Base-by-base conservation (phyloP, 92 coral and sea anemone species). In the Zoanthus gigantus region DNA sequence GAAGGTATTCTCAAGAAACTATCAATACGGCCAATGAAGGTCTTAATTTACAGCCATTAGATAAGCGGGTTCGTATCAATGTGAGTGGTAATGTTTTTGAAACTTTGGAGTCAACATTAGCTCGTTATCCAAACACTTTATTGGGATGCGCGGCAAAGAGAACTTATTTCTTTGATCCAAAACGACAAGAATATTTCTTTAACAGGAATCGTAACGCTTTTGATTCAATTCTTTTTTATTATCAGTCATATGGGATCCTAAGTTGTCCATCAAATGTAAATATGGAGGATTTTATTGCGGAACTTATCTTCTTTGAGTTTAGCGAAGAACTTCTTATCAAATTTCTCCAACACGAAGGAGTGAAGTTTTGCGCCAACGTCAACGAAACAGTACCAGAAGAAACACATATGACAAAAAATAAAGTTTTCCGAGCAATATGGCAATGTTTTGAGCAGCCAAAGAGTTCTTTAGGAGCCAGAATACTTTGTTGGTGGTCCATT, bases 151-250 rank as follows among this genome's bases (percentile, higher is more conserved):
- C 92, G 9, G 87, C 78, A 42, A 93, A 92, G 80, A 89, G 98
- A 56, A 78, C 46, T 15, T 79, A 88, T 57, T 96, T 92, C 79
- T 96, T 85, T 88, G 98, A 96, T 71, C 73, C 90, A 37, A 80
- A 23, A 18, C 81, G 93, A 31, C 87, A 93, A 8, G 98, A 96
- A 52, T 96, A 95, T 76, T 94, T 93, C 76, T 95, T 96, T 83
- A 90, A 95, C 67, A 92, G 99, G 56, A 93, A 96, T 66, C 95
- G 96, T 10, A 93, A 92, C 61, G 99, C 98, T 1, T 96, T 96
- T 45, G 99, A 96, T 72, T 95, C 98, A 1, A 96, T 96, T 74
- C 90, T 96, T 10, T 96, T 96, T 88, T 96, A 93, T 76, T 96
- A 96, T 65, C 99, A 96, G 69, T 96, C 99, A 9, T 61, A 91